Conservation (phyloP, 2,888 invertebrate species). For the Onchidella celtica region DNA sequence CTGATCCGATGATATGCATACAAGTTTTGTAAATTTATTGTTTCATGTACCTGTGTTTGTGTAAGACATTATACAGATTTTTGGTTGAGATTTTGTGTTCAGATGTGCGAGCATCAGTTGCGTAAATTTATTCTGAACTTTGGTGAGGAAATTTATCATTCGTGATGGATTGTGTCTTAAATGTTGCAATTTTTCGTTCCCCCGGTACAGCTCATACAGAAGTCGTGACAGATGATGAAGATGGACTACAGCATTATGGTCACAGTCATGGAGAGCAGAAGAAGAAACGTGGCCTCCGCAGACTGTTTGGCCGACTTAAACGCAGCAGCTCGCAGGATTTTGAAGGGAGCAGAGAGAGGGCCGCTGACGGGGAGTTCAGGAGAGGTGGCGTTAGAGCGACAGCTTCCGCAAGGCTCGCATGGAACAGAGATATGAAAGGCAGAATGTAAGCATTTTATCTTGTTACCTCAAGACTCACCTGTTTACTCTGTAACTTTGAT, state of each 20-base stretch:
- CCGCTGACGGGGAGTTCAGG: conserved; percentile 81
- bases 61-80: too few species aligned
- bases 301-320: conserved; percentile 84
- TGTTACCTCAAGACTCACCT: neutral
- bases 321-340: conserved; percentile 82
- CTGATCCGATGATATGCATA: too few species aligned
- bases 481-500: too few species aligned
- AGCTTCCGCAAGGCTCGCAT: conserved; percentile 85
- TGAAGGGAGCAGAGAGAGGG: conserved; percentile 67
- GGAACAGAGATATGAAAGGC: conserved; percentile 82
- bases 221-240: conserved; percentile 75
- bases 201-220: conserved; percentile 72
- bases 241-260: conserved; percentile 61
- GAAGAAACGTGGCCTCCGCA: conserved; percentile 85
- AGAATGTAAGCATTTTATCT: conserved; percentile 61
- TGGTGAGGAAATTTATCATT: too few species aligned
- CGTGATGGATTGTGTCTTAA: too few species aligned
- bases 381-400: conserved; percentile 87
- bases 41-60: too few species aligned
- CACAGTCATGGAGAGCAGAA: conserved; percentile 63
- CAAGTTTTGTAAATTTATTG: too few species aligned
- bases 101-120: too few species aligned
- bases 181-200: too few species aligned
- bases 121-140: too few species aligned
- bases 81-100: too few species aligned